These are phyloP conservation scores for Pitta sordida DNA, from an alignment of 2,113 vertebrate species.

Conservation along the genomic window DNA sequence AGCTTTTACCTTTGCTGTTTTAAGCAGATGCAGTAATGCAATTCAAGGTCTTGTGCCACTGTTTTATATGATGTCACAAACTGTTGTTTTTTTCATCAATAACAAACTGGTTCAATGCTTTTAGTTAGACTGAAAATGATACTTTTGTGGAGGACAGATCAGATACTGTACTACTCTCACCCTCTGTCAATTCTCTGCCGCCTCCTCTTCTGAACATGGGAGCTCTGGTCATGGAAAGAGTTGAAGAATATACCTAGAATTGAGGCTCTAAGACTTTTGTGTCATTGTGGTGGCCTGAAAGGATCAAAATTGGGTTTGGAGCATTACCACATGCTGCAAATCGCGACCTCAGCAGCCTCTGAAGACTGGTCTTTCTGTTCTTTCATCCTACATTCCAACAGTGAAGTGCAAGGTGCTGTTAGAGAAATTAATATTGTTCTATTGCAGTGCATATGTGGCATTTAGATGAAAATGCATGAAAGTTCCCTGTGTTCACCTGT, in stretches of 20 bases:
- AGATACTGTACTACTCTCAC: not conserved
- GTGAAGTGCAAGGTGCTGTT: not conserved
- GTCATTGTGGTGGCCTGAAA: not conserved
- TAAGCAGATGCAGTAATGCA: not conserved
- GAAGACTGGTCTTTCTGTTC: not conserved
- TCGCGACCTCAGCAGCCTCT: not conserved
- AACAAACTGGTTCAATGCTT: not conserved
- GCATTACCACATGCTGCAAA: not conserved
- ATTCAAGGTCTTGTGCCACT: not conserved
- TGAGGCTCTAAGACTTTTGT: not conserved
- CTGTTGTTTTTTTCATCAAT: not conserved
- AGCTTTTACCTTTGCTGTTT: not conserved
- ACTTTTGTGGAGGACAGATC: not conserved
- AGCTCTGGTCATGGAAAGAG: not conserved
- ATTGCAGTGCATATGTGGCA: not conserved
- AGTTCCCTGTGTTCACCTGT: not conserved
- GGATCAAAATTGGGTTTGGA: not conserved
- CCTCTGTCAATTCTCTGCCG: not conserved
- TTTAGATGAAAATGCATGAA: not conserved
- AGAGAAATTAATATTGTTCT: not conserved
- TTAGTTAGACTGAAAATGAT: not conserved
- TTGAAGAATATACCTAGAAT: not conserved
- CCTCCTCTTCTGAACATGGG: not conserved
- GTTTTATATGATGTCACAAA: not conserved
- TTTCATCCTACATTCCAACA: not conserved